Percentiles rank a stretch among this genome's conserved stretches.
Evolutionary conservation across 2,888 invertebrate species (phyloP).

Genomic region (Pomacea canaliculata): DNA sequence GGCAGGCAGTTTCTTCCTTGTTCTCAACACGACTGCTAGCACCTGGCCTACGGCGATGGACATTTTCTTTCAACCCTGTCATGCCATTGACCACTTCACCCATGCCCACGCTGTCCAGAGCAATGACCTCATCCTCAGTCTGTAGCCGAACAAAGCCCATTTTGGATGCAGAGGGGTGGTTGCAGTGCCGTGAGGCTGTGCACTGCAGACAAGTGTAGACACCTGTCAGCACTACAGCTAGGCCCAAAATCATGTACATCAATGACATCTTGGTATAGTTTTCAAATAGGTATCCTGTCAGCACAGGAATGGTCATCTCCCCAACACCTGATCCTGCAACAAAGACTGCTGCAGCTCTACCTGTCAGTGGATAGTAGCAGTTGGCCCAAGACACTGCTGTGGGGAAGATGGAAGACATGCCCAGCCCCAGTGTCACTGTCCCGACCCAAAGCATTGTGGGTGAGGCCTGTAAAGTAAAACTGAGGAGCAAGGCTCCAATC

Average conservation of each 20-base stretch:
- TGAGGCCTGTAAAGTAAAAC: constrained; percentile 54
- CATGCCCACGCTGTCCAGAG: constrained; percentile 44
- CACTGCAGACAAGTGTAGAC: constrained; percentile 65
- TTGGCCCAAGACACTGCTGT: constrained; percentile 71
- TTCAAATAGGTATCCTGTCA: constrained; percentile 67
- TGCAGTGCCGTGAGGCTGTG: constrained; percentile 50
- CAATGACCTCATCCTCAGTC: constrained; percentile 47
- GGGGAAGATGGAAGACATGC: constrained; percentile 71
- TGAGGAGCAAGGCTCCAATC: constrained; percentile 63
- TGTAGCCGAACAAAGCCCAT: constrained; percentile 52
- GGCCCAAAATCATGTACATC: constrained; percentile 65
- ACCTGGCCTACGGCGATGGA: constrained; percentile 29
- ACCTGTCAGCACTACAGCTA: constrained; percentile 54
- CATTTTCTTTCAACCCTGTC: constrained; percentile 22
- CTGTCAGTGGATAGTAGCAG: constrained; percentile 69
- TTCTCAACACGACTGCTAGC: constrained; percentile 27
- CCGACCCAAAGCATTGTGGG: constrained; percentile 68
- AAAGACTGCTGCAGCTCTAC: constrained; percentile 71
- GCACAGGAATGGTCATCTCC: constrained; percentile 69
- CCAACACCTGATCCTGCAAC: constrained; percentile 70
- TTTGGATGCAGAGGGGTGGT: constrained; percentile 29
- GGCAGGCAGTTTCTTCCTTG: constrained; percentile 25
- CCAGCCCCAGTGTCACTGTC: constrained; percentile 68
- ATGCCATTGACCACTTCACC: constrained; percentile 5
- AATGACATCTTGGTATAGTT: constrained; percentile 62